Evolutionary conservation across 1,140 invertebrate genomes (phyloP).

Genomic region (Sitophilus oryzae): DNA sequence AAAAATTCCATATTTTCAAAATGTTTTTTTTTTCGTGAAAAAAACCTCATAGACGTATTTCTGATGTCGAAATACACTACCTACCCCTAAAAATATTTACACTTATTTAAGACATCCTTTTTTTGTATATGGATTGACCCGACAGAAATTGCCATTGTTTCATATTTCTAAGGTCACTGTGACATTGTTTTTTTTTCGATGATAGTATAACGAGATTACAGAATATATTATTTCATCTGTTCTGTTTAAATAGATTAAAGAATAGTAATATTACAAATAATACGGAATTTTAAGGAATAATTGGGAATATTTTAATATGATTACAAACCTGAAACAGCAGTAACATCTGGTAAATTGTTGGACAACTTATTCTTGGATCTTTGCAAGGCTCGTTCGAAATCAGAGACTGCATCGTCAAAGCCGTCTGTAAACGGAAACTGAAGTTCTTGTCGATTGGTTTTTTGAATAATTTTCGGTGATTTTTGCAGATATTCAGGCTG

Average conservation of each 20-base stretch:
- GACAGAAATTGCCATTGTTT: too few species aligned
- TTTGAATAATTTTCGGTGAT: conserved; percentile 39
- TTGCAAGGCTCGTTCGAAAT: conserved; percentile 66
- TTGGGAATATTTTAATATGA: not conserved
- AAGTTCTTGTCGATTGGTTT: conserved; percentile 31
- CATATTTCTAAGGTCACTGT: too few species aligned
- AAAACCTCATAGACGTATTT: too few species aligned
- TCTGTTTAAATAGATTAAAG: not conserved
- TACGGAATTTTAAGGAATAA: not conserved
- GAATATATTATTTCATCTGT: too few species aligned
- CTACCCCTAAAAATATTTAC: too few species aligned
- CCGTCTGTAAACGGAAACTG: conserved; percentile 36
- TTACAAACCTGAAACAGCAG: conserved; percentile 41
- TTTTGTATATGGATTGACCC: too few species aligned
- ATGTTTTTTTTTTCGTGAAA: too few species aligned
- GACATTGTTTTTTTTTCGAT: too few species aligned
- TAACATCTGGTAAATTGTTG: conserved; percentile 42
- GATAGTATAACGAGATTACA: too few species aligned
- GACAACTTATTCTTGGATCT: conserved; percentile 44
- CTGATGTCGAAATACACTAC: too few species aligned
- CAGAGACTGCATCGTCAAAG: conserved; percentile 62
- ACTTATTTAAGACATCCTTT: too few species aligned
- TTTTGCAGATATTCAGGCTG: conserved; percentile 17
- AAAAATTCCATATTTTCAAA: too few species aligned
- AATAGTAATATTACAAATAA: not conserved